Base-by-base conservation (phyloP, 1,140 invertebrate species). In the Drosophila tropicalis region DNA sequence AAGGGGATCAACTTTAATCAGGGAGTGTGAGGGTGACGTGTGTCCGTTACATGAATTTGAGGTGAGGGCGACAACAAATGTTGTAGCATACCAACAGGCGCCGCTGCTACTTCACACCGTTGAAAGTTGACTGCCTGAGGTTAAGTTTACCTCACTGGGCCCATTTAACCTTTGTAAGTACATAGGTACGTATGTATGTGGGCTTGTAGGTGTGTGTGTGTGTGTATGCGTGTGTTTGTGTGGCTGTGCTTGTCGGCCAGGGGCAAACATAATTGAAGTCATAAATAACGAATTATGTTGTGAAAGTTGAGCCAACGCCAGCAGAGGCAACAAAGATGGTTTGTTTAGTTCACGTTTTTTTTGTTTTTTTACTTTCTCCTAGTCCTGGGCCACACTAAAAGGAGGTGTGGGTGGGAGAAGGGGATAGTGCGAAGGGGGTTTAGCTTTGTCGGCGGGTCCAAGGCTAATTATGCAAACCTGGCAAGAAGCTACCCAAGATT, bases 271-370 rank as follows among this genome's bases (percentile, higher is more conserved):
- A 87, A 87, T 87, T 87, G 83, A 87, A 89, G 79, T 87, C 79
- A 87, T 87, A 87, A 87, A 87, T 87, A 89, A 87, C 83, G 84
- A 87, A 87, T 87, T 87, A 87, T 87, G 83, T 89, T 87, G 67
- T 71, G 67, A 89, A 87, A 87, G 84, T 76, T 71, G 76, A 80
- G 83, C 80, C 67, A 63, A 60, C 70, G 40, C 36, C 73, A 75
- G 25, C 56, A 36, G 10, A 32, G 55, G 17, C 22, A 39, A 15
- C 55, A 36, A 55, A 74, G 36, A 63, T 51, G 73, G 75, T 82
- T 76, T 79, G 76, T 79, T 87, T 79, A 83, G 83, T 77, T 64
- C 79, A 73, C 76, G 72, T 86, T 73, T 64, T 70, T 34, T 70
- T 40, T 65, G 60, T 81, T 81, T 34, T 65, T 2, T 47, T 17